Conservation (phyloP, 1,140 invertebrate species). For the Pseudachorutes palmiensis region DNA sequence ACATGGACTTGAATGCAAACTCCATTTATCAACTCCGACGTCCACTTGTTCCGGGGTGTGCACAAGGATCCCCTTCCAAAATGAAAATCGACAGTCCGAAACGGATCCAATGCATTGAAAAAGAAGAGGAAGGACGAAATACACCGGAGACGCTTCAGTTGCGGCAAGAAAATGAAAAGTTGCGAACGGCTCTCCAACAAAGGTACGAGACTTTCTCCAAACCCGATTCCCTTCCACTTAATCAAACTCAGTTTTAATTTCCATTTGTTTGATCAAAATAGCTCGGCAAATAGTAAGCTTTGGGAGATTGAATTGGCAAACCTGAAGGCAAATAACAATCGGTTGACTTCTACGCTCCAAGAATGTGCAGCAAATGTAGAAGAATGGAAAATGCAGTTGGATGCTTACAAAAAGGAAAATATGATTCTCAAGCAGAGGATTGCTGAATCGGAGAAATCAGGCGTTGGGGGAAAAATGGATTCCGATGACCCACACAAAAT, state of each 20-base stretch:
- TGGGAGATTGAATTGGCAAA: slow-evolving; percentile 96
- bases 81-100: slow-evolving; percentile 30
- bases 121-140: slow-evolving; percentile 32
- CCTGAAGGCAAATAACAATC: slow-evolving; percentile 89
- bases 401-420: slow-evolving; percentile 9
- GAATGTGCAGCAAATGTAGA: slow-evolving; percentile 96
- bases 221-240: background rate
- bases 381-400: slow-evolving; percentile 91
- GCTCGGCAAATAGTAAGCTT: slow-evolving; percentile 57
- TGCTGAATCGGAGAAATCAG: background rate
- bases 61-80: slow-evolving; percentile 39
- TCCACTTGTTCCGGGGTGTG: slow-evolving; percentile 23
- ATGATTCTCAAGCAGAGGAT: background rate
- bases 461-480: background rate
- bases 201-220: slow-evolving; percentile 57
- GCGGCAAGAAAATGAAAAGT: slow-evolving; percentile 92
- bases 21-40: slow-evolving; percentile 36
- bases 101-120: slow-evolving; percentile 52
- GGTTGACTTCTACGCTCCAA: slow-evolving; percentile 88
- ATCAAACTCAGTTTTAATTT: background rate
- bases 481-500: background rate
- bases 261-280: background rate
- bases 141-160: slow-evolving; percentile 70
- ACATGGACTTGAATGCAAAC: slow-evolving; percentile 12
- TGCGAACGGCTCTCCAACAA: slow-evolving; percentile 89